These are phyloP conservation scores for Rousettus madagascariensis DNA, from an alignment of 2,797 vertebrate species.

Conservation along the genomic window DNA sequence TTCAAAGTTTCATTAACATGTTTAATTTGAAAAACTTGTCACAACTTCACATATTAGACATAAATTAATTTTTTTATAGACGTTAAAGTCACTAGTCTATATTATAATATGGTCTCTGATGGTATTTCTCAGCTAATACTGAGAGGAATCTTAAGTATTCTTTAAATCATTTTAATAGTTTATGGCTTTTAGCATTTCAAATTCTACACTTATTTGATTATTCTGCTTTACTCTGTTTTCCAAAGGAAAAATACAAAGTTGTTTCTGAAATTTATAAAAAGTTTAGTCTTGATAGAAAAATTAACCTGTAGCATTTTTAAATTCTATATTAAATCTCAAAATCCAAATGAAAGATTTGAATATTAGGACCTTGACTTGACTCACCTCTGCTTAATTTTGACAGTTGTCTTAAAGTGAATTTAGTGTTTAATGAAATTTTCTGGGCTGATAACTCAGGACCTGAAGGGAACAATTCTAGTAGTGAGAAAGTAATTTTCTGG, in stretches of 20 bases:
- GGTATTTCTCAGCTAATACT: neutral
- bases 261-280: slow-evolving; percentile 50
- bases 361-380: slow-evolving; percentile 74
- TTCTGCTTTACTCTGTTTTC: neutral
- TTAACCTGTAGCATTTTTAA: slow-evolving; percentile 41
- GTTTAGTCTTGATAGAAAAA: slow-evolving; percentile 39
- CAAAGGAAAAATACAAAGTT: neutral
- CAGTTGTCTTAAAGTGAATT: slow-evolving; percentile 81
- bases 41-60: neutral
- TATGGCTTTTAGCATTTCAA: neutral
- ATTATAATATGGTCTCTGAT: neutral
- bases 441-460: slow-evolving; percentile 78
- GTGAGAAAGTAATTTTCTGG: slow-evolving; percentile 81
- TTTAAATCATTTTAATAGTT: neutral
- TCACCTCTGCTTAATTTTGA: slow-evolving; percentile 80
- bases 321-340: slow-evolving; percentile 56
- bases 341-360: slow-evolving; percentile 73
- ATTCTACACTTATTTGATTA: slow-evolving; percentile 21
- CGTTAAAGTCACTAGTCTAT: neutral
- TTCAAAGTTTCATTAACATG: neutral
- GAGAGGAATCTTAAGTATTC: neutral
- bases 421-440: slow-evolving; percentile 82
- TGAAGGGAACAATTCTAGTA: slow-evolving; percentile 80
- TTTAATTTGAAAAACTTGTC: neutral
- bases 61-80: neutral